Percentiles rank a stretch among this genome's conserved stretches.
Conservation (phyloP, 2,888 invertebrate genomes). For the Carterocephalus palaemon region DNA sequence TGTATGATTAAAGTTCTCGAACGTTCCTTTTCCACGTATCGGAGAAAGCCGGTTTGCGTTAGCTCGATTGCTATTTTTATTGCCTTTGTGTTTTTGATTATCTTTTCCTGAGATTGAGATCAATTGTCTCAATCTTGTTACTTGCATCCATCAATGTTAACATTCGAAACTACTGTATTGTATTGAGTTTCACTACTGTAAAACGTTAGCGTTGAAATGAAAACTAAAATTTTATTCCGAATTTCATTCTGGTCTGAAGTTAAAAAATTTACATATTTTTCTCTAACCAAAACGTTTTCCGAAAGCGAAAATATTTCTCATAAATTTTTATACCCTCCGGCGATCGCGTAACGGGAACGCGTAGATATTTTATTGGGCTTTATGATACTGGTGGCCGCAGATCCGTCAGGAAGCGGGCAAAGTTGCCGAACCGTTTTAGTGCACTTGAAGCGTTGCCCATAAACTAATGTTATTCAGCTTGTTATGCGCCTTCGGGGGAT, state of each 20-base stretch:
- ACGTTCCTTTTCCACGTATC: constrained; percentile 27
- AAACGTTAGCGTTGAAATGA: too few relatives aligned
- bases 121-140: too few relatives aligned
- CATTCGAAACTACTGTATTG: too few relatives aligned
- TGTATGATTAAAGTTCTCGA: constrained; percentile 58
- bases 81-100: constrained; percentile 5
- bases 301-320: constrained; percentile 22
- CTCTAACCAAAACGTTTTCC: constrained; percentile 14
- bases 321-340: constrained; percentile 24
- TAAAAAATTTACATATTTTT: constrained; percentile 18
- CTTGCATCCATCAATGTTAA: too few relatives aligned
- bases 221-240: constrained; percentile 3
- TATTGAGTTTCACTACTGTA: too few relatives aligned
- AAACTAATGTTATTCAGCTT: constrained; percentile 70
- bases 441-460: constrained; percentile 45
- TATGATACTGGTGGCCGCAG: constrained; percentile 15
- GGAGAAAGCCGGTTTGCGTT: constrained; percentile 25
- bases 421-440: constrained; percentile 53
- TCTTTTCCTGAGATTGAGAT: too few relatives aligned
- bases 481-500: constrained; percentile 60
- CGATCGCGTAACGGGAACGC: constrained; percentile 23
- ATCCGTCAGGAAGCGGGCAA: constrained; percentile 25
- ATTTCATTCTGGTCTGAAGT: not conserved
- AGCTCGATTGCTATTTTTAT: constrained; percentile 22
- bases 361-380: constrained; percentile 25